These are phyloP conservation scores for Hyperoodon ampullatus DNA, from an alignment of 2,113 vertebrate species.

Conservation along the genomic window DNA sequence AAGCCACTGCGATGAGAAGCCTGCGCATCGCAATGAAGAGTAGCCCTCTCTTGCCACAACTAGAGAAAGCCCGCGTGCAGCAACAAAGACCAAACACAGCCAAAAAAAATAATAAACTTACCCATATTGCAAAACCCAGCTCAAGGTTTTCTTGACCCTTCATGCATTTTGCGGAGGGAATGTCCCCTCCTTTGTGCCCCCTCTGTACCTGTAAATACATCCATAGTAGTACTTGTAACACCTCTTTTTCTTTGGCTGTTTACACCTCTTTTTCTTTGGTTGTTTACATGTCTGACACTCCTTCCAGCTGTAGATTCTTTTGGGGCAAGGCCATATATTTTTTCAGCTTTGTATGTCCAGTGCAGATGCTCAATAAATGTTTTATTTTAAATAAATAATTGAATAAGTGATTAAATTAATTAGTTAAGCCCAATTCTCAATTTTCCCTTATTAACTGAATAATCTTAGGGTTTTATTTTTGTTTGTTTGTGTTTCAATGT, in stretches of 20 bases:
- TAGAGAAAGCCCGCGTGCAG: too few relatives aligned
- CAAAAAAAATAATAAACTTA: neutral
- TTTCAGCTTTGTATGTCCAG: neutral
- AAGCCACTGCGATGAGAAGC: too few relatives aligned
- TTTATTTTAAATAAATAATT: neutral
- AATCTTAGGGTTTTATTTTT: neutral
- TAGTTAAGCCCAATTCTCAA: neutral
- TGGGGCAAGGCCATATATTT: neutral
- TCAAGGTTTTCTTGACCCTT: neutral
- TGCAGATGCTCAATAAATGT: neutral
- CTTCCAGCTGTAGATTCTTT: neutral
- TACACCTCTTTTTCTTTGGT: neutral
- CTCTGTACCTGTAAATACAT: neutral
- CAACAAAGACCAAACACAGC: too few relatives aligned
- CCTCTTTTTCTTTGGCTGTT: neutral
- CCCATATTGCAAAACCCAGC: neutral
- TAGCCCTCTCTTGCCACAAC: too few relatives aligned
- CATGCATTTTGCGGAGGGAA: neutral
- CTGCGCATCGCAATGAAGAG: too few relatives aligned
- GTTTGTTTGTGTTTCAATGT: neutral
- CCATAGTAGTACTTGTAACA: neutral
- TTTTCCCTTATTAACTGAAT: conserved; percentile 4
- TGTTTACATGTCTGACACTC: neutral
- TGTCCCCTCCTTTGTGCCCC: neutral
- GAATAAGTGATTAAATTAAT: neutral